A percentile compares a stretch with the other conserved stretches of the same genome.
Evolutionary conservation across 2,888 invertebrate species (phyloP).

Genomic region (Pseudococcus longispinus): DNA sequence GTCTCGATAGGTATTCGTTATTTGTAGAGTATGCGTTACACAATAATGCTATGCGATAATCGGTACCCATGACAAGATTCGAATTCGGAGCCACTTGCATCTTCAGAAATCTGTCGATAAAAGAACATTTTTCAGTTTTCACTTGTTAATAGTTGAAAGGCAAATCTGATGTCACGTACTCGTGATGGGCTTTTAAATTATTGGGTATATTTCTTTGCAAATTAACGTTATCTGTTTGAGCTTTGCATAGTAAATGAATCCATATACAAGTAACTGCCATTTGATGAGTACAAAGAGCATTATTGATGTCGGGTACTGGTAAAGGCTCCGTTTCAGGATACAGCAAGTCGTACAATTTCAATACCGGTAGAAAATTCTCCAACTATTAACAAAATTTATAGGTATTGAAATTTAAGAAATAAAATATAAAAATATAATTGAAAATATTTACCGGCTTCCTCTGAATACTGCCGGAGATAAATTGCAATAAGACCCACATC

Average conservation of each 20-base stretch:
- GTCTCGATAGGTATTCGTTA: slow-evolving; percentile 87
- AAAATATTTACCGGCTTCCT: slow-evolving; percentile 77
- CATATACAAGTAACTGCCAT: slow-evolving; percentile 96
- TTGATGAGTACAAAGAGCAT: slow-evolving; percentile 84
- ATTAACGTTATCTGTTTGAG: slow-evolving; percentile 79
- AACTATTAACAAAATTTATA: slow-evolving; percentile 65
- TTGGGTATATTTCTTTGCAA: slow-evolving; percentile 80
- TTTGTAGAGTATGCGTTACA: slow-evolving; percentile 97
- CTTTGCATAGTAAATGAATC: slow-evolving; percentile 94
- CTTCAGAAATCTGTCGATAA: slow-evolving; percentile 23
- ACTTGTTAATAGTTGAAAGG: background rate
- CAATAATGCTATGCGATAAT: slow-evolving; percentile 88
- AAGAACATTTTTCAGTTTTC: background rate
- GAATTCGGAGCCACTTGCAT: slow-evolving; percentile 50
- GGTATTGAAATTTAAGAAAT: background rate
- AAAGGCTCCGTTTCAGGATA: slow-evolving; percentile 92
- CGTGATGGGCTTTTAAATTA: slow-evolving; percentile 82
- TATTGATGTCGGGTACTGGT: slow-evolving; percentile 86
- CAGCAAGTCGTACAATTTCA: slow-evolving; percentile 87
- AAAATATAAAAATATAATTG: background rate
- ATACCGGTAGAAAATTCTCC: slow-evolving; percentile 85
- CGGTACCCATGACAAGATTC: slow-evolving; percentile 75
- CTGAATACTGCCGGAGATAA: slow-evolving; percentile 95
- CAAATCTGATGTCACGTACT: slow-evolving; percentile 67
- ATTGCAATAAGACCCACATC: slow-evolving; percentile 97